Evolutionary conservation across 2,113 vertebrate genomes (phyloP).

Genomic region (Limnothrissa miodon): DNA sequence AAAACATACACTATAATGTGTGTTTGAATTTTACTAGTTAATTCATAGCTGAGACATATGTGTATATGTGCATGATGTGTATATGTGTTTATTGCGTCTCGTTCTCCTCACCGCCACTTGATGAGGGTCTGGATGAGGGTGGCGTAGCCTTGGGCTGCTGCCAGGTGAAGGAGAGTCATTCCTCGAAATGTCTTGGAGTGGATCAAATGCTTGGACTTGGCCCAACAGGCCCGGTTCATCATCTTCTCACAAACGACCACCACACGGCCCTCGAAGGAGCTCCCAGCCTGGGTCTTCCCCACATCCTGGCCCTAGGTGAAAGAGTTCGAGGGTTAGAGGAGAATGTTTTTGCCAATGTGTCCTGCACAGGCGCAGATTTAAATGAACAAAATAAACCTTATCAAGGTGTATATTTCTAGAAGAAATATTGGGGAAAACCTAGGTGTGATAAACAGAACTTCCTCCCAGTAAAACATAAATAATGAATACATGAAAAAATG

Average conservation of each 20-base stretch:
- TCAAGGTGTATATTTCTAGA: too few species aligned
- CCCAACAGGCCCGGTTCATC: slow-evolving; percentile 97
- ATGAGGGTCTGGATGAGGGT: slow-evolving; percentile 98
- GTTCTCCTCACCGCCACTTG: slow-evolving; percentile 88
- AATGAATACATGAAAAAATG: too few species aligned
- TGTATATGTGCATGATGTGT: slow-evolving; percentile 8
- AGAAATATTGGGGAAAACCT: too few species aligned
- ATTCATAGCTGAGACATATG: neutral
- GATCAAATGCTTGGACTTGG: slow-evolving; percentile 93
- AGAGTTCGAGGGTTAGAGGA: neutral
- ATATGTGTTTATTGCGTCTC: neutral
- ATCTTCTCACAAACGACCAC: slow-evolving; percentile 98
- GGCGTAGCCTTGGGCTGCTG: slow-evolving; percentile 94
- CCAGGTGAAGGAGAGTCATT: slow-evolving; percentile 96
- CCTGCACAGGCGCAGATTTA: too few species aligned
- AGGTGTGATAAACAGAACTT: too few species aligned
- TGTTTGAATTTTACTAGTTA: too few species aligned
- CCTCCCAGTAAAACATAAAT: too few species aligned
- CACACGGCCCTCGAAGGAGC: slow-evolving; percentile 94
- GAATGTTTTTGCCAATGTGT: too few species aligned
- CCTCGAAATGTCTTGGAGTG: slow-evolving; percentile 96
- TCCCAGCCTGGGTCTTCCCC: slow-evolving; percentile 66
- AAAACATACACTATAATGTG: too few species aligned
- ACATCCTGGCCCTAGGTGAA: neutral
- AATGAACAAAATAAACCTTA: too few species aligned